A percentile compares a stretch with the other conserved stretches of the same genome.
Conservation (phyloP, 2,113 vertebrate genomes). For the Leptocoma aspasia region DNA sequence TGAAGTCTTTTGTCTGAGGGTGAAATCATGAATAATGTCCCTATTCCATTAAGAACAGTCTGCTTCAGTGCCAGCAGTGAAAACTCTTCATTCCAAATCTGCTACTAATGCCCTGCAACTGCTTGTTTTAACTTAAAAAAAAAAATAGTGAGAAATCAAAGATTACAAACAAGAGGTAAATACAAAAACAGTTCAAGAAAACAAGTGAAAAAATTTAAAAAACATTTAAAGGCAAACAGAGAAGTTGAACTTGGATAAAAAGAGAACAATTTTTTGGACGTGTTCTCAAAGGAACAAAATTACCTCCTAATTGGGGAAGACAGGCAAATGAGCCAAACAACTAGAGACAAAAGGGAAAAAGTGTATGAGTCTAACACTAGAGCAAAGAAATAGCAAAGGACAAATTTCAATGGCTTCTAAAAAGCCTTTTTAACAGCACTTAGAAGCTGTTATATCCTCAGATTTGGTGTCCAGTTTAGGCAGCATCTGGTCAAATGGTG, state of each 20-base stretch:
- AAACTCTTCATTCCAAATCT: background rate
- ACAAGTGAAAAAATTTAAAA: accelerated
- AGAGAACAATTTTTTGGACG: background rate
- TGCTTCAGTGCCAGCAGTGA: background rate
- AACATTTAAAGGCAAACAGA: background rate
- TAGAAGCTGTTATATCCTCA: background rate
- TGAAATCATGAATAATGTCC: background rate
- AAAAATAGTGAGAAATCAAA: background rate
- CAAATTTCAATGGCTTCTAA: background rate
- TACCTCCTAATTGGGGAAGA: background rate
- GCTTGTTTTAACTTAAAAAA: background rate
- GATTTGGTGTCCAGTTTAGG: background rate
- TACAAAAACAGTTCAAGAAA: background rate
- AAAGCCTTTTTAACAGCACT: background rate
- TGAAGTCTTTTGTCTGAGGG: background rate
- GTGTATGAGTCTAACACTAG: background rate
- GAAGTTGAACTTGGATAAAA: background rate
- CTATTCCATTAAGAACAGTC: background rate
- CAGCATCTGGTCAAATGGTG: background rate
- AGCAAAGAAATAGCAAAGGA: background rate
- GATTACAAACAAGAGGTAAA: background rate
- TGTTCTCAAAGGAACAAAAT: background rate
- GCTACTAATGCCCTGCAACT: background rate
- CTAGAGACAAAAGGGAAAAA: background rate
- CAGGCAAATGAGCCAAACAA: background rate